These are phyloP conservation scores for Gobiocypris rarus DNA, from an alignment of 2,113 vertebrate genomes.

Conservation along the genomic window DNA sequence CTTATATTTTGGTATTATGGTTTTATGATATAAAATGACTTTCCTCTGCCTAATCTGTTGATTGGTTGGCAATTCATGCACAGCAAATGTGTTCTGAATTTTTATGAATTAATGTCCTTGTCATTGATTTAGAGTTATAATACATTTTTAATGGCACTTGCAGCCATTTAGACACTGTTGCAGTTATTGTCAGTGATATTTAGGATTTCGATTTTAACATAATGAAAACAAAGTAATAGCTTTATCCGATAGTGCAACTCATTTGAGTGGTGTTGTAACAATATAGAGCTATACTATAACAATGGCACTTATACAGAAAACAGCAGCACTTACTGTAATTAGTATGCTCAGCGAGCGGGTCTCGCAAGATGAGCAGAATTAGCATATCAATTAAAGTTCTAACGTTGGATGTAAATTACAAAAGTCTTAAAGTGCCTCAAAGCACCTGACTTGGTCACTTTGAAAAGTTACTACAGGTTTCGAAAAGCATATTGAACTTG, in stretches of 20 bases:
- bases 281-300: neutral
- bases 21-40: constrained; percentile 28
- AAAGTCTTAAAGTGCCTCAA: constrained; percentile 22
- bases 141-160: constrained; percentile 5
- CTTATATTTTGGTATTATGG: neutral
- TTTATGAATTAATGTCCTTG: constrained; percentile 6
- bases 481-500: constrained; percentile 51
- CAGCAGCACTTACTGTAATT: constrained; percentile 1
- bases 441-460: constrained; percentile 33
- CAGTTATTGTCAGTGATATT: neutral
- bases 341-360: neutral
- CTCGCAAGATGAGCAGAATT: constrained; percentile 31
- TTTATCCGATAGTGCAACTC: neutral
- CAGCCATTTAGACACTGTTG: neutral
- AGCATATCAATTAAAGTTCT: constrained; percentile 4
- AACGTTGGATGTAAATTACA: constrained; percentile 20
- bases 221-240: neutral
- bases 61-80: constrained; percentile 37
- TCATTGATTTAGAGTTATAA: neutral
- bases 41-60: constrained; percentile 30
- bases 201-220: neutral
- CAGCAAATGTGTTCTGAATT: neutral
- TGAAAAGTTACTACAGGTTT: constrained; percentile 21
- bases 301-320: neutral
- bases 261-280: neutral